Evolutionary conservation across 1,140 invertebrate genomes (phyloP), one percentile per base, ranked within the genome.

Genomic region (Apis florea): DNA sequence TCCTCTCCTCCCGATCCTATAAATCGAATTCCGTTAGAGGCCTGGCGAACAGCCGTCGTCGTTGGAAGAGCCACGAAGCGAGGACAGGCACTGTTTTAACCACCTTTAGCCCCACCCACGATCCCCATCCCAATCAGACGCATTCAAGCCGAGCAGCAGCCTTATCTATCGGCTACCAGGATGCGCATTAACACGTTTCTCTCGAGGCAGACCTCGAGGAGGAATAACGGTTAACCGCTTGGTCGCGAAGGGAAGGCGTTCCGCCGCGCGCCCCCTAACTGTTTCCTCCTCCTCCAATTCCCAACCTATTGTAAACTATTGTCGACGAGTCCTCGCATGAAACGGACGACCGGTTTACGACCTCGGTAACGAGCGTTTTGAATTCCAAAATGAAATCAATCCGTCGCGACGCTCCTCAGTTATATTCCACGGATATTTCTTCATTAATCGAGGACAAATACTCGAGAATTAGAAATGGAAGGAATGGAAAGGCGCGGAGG

Each of bases 231-330:
- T 73, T 73, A 73, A 72, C 24, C n/a, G 47, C 59, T 24, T 49
- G 54, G 63, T 21, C 40, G 61, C 71, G 79, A 81, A 51, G 67
- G 49, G 19, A 66, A 75, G 78, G 77, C 78, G 84, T 84, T 80
- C 51, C 40, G 1, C n/a, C 67, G 53, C 19, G 47, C 82, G 82
- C 84, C 78, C 84, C 84, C 83, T 77, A 77, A 61, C 79, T 63
- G 69, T 73, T 81, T 66, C 40, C 58, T 70, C 83, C 78, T 67
- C 59, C 24, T 19, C 31, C 61, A 73, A 82, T 85, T 81, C 58
- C 74, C 59, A 78, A 73, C 63, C 73, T 69, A 84, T 73, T 82
- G 84, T 84, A 73, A 84, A 82, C 73, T 84, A 40, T 40, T 40
- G 82, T 85, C 76, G 71, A 70, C 61, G 49, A 75, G 56, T 82